Base-by-base conservation (phyloP, 2,888 invertebrate genomes). In the Scaptomyza cyrtandrae region DNA sequence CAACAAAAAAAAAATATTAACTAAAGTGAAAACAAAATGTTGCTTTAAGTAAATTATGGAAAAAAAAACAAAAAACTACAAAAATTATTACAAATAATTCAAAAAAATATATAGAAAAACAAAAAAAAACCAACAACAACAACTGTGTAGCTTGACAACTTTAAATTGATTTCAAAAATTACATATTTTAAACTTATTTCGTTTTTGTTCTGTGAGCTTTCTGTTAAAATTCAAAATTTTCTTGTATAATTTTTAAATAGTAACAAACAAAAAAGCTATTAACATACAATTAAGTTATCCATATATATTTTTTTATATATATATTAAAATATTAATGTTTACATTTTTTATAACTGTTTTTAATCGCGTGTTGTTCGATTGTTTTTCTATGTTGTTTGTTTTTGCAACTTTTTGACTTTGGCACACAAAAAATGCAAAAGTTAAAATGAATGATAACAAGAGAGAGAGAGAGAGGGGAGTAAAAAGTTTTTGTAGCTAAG, bases 51-150 rank as follows among this genome's bases (percentile, higher is more conserved):
- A 79, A 80, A 65, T 76, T 80, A 67, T 68, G 56, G 57, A 16
- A 61, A 60, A 19, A 52, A 31, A 39, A 57, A 61, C 49, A 35
- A 54, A 54, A 74, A 69, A 72, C 64, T 75, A 73, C 71, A 77
- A 73, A 76, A 76, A 88, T 88, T 88, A 86, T 86, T 88, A 64
- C 43, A 88, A 86, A 86, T 88, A 86, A 85, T 85, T 87, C 58
- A 71, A 85, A 84, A 84, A 74, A 39, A 52, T 35, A 56, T 56
- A 60, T 24, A 61, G 52, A 41, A 31, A 50, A 35, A 66, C n/a
- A 43, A 49, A 49, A 39, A 57, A 41, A 49, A 54, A 46, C 16
- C 54, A 56, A 74, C 19, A 39, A 75, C 19, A 39, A 48, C 31
- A 75, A 67, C 70, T 81, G 71, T 79, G 80, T 64, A 72, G 76